Percentiles rank a stretch among this genome's conserved stretches.
These are phyloP conservation scores for Darevskia mixta DNA, from an alignment of 2,797 vertebrate genomes.

Conservation along the genomic window DNA sequence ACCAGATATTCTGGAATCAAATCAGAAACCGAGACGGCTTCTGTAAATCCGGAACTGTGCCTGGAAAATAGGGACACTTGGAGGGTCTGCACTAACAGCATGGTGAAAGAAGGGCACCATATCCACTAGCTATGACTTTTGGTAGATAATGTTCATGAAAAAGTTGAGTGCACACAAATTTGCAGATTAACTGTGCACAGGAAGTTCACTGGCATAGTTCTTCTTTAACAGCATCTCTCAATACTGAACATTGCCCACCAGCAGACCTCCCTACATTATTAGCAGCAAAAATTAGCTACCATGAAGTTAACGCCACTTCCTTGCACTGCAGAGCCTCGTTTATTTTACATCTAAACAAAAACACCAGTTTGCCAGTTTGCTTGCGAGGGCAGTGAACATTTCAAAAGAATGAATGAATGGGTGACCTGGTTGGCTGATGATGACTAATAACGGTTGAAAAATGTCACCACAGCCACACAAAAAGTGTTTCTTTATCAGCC, in stretches of 20 bases:
- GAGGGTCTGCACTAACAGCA: too few species aligned
- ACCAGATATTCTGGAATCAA: too few species aligned
- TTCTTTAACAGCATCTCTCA: not conserved
- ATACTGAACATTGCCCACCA: not conserved
- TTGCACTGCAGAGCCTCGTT: conserved; percentile 20
- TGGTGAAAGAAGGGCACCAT: not conserved
- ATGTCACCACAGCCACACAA: conserved; percentile 62
- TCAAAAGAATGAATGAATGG: conserved; percentile 26
- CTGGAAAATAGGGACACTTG: too few species aligned
- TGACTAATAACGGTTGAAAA: conserved; percentile 62
- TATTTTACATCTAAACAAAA: conserved; percentile 62
- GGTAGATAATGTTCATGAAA: not conserved
- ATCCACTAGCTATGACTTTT: not conserved
- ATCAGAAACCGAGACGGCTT: too few species aligned
- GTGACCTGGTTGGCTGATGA: conserved; percentile 53
- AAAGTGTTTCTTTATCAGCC: conserved; percentile 69
- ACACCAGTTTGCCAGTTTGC: conserved; percentile 40
- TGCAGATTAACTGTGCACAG: not conserved
- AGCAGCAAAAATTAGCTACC: conserved; percentile 17
- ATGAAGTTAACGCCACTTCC: conserved; percentile 33
- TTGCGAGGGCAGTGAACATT: conserved; percentile 41
- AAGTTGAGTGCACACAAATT: not conserved
- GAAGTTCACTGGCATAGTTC: not conserved
- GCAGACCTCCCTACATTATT: conserved; percentile 29
- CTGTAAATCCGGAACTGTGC: too few species aligned